A percentile compares a stretch with the other conserved stretches of the same genome.
Evolutionary conservation across 2,113 vertebrate genomes (phyloP).

Genomic region (Podarcis raffonei): DNA sequence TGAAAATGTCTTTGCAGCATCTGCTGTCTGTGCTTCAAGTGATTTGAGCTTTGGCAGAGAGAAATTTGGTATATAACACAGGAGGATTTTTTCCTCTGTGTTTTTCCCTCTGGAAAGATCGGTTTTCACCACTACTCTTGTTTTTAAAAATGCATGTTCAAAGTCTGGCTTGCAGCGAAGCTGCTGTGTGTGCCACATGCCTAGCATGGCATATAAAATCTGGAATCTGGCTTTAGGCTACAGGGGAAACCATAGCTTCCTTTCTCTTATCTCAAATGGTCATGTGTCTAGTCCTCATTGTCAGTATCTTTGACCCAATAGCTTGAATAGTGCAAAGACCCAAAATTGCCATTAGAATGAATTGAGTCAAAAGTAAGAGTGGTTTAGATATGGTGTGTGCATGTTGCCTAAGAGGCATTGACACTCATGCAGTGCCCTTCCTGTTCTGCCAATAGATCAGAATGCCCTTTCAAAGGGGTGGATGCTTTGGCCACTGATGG

Average conservation of each 20-base stretch:
- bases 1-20: neutral
- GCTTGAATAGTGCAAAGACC: neutral
- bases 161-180: neutral
- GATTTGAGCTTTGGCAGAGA: neutral
- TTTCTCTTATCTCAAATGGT: neutral
- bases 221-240: neutral
- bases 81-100: neutral
- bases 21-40: neutral
- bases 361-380: neutral
- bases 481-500: neutral
- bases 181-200: neutral
- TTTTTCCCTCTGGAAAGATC: neutral
- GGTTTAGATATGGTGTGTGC: neutral
- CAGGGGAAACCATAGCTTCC: neutral
- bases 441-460: neutral
- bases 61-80: neutral
- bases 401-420: neutral
- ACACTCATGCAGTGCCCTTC: neutral
- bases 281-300: neutral
- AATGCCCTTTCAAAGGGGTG: neutral
- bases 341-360: neutral
- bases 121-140: neutral
- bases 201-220: neutral
- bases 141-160: neutral
- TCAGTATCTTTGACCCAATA: neutral